Conservation (phyloP, 2,888 invertebrate genomes). For the Orthonevra nobilis region DNA sequence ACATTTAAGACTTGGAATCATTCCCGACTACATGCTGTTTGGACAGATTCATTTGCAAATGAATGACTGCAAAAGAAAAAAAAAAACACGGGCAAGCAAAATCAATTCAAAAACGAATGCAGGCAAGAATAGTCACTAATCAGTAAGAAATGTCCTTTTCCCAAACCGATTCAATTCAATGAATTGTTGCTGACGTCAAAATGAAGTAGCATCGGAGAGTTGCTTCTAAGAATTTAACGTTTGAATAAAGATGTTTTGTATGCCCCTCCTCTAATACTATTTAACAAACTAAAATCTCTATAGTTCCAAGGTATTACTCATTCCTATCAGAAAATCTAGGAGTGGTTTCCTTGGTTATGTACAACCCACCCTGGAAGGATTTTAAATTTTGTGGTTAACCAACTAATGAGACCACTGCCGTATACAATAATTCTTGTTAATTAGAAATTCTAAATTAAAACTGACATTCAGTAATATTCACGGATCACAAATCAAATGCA, state of each 20-base stretch:
- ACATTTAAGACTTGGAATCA: conserved; percentile 40
- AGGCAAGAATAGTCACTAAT: conserved; percentile 34
- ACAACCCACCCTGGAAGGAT: not conserved
- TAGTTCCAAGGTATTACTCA: too few species aligned
- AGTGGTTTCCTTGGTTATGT: not conserved
- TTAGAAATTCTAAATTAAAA: conserved; percentile 56
- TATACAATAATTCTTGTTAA: conserved; percentile 37
- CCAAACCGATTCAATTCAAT: too few species aligned
- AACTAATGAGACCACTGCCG: conserved; percentile 10
- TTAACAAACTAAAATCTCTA: too few species aligned
- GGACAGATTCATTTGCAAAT: conserved; percentile 40
- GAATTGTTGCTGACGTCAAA: too few species aligned
- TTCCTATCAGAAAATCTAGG: too few species aligned
- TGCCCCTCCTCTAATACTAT: too few species aligned
- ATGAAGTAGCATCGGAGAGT: too few species aligned
- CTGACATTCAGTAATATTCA: conserved; percentile 3
- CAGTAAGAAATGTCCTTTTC: not conserved
- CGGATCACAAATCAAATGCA: conserved; percentile 26
- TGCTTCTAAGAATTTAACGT: too few species aligned
- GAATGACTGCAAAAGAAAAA: conserved; percentile 11
- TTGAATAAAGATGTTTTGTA: too few species aligned
- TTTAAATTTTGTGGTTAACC: conserved; percentile 11
- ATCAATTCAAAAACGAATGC: conserved; percentile 12
- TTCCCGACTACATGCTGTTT: conserved; percentile 22
- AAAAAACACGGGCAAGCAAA: too few species aligned